Percentiles rank a stretch among this genome's conserved stretches.
Evolutionary conservation across 2,113 vertebrate species (phyloP).

Genomic region (Sceloporus undulatus): DNA sequence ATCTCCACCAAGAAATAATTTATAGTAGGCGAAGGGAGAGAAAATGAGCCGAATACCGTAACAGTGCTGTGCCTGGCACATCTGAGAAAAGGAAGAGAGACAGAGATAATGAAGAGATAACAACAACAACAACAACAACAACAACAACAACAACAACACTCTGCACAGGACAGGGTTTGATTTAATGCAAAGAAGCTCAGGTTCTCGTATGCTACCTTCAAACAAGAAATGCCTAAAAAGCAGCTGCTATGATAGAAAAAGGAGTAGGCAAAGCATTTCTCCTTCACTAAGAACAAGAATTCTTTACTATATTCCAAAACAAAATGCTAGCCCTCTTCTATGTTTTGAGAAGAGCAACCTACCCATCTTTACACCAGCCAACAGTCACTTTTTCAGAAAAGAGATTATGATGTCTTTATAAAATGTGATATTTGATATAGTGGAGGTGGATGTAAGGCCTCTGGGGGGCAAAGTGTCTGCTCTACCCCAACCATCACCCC

Average conservation of each 20-base stretch:
- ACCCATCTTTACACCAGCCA: neutral
- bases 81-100: constrained; percentile 38
- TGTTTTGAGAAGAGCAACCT: accelerated
- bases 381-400: neutral
- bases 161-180: constrained; percentile 10
- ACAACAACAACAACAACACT: neutral
- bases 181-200: constrained; percentile 19
- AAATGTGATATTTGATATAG: neutral
- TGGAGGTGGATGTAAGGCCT: neutral
- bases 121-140: too few relatives aligned
- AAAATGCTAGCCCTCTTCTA: constrained; percentile 2
- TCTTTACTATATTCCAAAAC: accelerated
- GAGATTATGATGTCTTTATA: neutral
- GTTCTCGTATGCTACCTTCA: constrained; percentile 40
- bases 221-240: constrained; percentile 18
- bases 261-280: neutral
- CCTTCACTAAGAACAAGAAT: neutral
- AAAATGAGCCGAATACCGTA: constrained; percentile 26
- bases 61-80: neutral
- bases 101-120: neutral
- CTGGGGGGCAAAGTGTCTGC: neutral
- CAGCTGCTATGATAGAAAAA: neutral
- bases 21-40: neutral
- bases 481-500: neutral
- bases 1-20: constrained; percentile 36